Evolutionary conservation across 2,113 vertebrate genomes (phyloP).

Genomic region (Tyto alba): DNA sequence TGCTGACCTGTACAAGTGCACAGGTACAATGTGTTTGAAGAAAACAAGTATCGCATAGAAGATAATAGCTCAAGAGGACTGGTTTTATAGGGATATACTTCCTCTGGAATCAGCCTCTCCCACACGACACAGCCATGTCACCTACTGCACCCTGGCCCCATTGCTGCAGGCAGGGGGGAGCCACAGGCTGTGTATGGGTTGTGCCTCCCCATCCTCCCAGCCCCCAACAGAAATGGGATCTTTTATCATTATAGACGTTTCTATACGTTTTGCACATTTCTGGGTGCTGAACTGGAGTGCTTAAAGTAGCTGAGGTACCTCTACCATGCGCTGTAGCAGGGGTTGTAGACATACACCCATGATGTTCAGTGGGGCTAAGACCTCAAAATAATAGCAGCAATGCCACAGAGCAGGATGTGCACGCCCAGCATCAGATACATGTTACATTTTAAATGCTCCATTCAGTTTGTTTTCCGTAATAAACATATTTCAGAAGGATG

Average conservation of each 20-base stretch:
- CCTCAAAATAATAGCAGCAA: neutral
- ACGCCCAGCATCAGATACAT: neutral
- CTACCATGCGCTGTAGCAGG: neutral
- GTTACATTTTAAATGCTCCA: neutral
- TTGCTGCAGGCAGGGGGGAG: neutral
- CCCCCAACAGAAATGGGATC: neutral
- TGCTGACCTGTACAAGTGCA: neutral
- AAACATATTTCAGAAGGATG: neutral
- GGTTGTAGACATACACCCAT: neutral
- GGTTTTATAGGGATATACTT: neutral
- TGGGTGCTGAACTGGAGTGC: neutral
- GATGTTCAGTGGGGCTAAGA: neutral
- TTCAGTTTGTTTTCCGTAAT: neutral
- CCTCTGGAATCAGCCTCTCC: neutral
- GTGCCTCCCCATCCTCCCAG: neutral
- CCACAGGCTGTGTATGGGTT: neutral
- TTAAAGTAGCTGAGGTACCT: neutral
- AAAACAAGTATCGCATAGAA: neutral
- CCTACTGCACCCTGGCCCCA: neutral
- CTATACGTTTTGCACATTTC: neutral
- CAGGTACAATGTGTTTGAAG: rapidly evolving
- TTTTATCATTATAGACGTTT: neutral
- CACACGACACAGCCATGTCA: neutral
- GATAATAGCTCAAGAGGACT: neutral
- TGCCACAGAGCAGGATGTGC: neutral